phyloP scores from a whole-genome alignment of 2,113 vertebrate genomes.

The Lasiurus cinereus region DNA sequence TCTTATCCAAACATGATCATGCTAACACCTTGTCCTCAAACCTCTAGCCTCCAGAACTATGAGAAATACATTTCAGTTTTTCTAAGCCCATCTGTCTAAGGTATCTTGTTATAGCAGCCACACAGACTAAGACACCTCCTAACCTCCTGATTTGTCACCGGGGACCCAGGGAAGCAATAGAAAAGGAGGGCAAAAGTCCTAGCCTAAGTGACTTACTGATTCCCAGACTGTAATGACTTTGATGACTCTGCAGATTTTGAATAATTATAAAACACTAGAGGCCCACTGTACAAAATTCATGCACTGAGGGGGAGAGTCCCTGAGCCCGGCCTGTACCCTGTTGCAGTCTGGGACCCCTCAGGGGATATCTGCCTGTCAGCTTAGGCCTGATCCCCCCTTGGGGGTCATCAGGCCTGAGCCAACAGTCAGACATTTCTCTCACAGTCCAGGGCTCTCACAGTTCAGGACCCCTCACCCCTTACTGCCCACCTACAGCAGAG shows the following conservation, averaged over 20 bases:
- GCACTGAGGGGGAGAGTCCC: too few species aligned
- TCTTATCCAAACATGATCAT: neutral
- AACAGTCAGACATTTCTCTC: too few species aligned
- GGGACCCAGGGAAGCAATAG: slow-evolving; percentile 18
- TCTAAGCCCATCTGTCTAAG: neutral
- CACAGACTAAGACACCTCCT: neutral
- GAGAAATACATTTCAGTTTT: neutral
- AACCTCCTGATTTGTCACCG: slow-evolving; percentile 49
- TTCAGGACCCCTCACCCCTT: too few species aligned
- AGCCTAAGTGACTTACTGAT: slow-evolving; percentile 18
- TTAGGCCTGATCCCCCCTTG: too few species aligned
- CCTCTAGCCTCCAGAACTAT: neutral
- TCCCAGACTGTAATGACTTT: neutral
- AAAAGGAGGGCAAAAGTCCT: slow-evolving; percentile 19
- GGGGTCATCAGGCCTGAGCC: too few species aligned
- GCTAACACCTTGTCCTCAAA: neutral
- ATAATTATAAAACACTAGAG: slow-evolving; percentile 26
- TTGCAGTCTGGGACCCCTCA: too few species aligned
- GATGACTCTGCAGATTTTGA: neutral
- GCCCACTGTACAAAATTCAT: too few species aligned
- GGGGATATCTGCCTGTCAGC: too few species aligned
- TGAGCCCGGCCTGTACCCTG: too few species aligned
- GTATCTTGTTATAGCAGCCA: neutral
- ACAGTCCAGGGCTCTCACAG: too few species aligned
- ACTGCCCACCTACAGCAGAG: too few species aligned